Base-by-base conservation (phyloP, 2,113 vertebrate species). In the Melanocharis versteri region DNA sequence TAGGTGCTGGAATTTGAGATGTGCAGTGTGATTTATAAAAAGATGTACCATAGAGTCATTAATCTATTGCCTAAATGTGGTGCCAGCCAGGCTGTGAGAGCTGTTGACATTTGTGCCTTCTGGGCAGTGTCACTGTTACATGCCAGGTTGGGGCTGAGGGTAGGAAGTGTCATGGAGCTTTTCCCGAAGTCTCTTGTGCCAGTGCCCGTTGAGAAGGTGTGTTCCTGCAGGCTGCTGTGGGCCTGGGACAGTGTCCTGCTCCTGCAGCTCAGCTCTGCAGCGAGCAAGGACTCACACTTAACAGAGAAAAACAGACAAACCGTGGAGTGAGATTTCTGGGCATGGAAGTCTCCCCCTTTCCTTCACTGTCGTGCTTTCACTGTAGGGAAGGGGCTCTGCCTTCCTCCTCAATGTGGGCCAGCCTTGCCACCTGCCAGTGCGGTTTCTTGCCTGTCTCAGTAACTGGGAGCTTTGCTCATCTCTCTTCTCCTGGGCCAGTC, bases 51-150 rank as follows among this genome's bases (percentile, higher is more conserved):
- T 1, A 27, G 48, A 79, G 71, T 77, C 82, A 87, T 88, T 86
- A 83, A 77, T 96, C 94, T 77, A 0, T 73, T 84, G 23, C 30
- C 44, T 56, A 64, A 75, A 64, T n/a, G 65, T 48, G 48, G 61
- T 64, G 39, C 51, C 66, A 72, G 45, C 23, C 40, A 53, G 54
- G 35, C 83, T 72, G 11, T n/a, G 62, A 61, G 50, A 62, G 62
- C 83, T 93, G 85, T 39, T 96, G 90, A 90, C 68, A 83, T 57
- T 35, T 86, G 62, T 94, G 90, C 51, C 85, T 72, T 61, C 58
- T 72, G 71, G 53, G 42, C 68, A 77, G 23, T n/a, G 75, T 94
- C 79, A n/a, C 62, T 78, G 47, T 51, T 69, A 26, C 15, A 0
- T 33, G 45, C 50, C 66, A 57, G 4, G 27, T 9, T 30, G 14